These are phyloP conservation scores for Volucella bombylans DNA, from an alignment of 2,888 invertebrate genomes.

Conservation along the genomic window DNA sequence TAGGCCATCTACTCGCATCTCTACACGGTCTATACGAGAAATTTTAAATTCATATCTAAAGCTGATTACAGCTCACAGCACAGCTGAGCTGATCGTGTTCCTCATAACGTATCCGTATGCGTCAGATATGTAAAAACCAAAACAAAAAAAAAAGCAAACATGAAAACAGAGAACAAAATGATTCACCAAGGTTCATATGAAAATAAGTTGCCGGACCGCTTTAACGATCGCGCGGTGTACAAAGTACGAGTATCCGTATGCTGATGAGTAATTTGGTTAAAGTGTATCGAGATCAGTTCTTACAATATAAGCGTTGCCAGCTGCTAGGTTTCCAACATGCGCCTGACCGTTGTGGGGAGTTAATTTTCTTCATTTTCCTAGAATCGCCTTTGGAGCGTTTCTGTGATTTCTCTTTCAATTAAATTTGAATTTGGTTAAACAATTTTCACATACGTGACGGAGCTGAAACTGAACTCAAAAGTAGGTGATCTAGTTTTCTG, in stretches of 20 bases:
- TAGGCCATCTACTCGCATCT: not conserved
- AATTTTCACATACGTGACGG: not conserved
- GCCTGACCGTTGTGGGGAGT: not conserved
- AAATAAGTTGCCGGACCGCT: slow-evolving; percentile 71
- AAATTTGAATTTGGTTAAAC: slow-evolving; percentile 1
- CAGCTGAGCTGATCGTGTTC: slow-evolving; percentile 24
- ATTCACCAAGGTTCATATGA: slow-evolving; percentile 71
- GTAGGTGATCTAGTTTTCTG: slow-evolving; percentile 14
- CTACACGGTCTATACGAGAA: not conserved
- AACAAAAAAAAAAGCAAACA: slow-evolving; percentile 22
- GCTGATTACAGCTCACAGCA: not conserved
- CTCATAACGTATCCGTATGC: slow-evolving; percentile 8
- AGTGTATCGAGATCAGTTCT: slow-evolving; percentile 66
- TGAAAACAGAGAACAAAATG: slow-evolving; percentile 65
- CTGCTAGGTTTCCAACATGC: not conserved
- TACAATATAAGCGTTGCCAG: slow-evolving; percentile 69
- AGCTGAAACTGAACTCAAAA: not conserved
- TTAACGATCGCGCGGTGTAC: slow-evolving; percentile 5
- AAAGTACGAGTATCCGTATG: slow-evolving; percentile 32
- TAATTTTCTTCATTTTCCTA: no score
- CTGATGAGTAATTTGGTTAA: slow-evolving; percentile 68
- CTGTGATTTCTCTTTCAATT: slow-evolving; percentile 30
- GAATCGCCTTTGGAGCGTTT: not conserved
- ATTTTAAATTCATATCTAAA: slow-evolving; percentile 5
- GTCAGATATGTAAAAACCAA: slow-evolving; percentile 18